phyloP scores from a whole-genome alignment of 1,140 invertebrate species.

The Atta cephalotes region DNA sequence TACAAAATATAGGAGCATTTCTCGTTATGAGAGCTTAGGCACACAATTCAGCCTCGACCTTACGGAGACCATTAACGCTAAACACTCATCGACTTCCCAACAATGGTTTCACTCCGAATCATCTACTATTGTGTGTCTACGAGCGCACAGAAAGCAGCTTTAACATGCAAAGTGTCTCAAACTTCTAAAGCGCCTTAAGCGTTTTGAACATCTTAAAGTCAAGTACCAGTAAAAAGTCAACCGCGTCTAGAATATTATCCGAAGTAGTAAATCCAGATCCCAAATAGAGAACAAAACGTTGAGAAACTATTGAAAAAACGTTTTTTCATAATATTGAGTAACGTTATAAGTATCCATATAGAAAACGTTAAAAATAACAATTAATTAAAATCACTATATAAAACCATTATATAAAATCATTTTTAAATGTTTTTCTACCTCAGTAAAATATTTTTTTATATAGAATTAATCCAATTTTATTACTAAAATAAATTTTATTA shows the following conservation, averaged over 20 bases:
- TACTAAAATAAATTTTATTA: too few species aligned
- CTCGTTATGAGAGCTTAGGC: conserved; percentile 6
- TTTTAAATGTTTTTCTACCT: too few species aligned
- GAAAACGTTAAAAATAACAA: too few species aligned
- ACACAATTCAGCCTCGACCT: conserved; percentile 8
- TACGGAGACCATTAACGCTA: conserved; percentile 38
- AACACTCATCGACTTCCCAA: conserved; percentile 48
- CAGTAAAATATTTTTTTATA: too few species aligned
- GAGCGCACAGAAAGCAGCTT: conserved; percentile 39
- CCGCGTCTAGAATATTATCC: conserved; percentile 33
- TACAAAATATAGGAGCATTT: background rate
- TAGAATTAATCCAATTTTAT: too few species aligned
- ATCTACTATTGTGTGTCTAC: conserved; percentile 32
- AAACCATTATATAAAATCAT: too few species aligned
- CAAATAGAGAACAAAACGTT: too few species aligned
- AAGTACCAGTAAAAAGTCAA: conserved; percentile 33
- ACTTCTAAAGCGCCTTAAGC: conserved; percentile 54
- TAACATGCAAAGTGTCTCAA: conserved; percentile 54
- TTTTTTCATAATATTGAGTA: too few species aligned
- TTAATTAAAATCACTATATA: too few species aligned
- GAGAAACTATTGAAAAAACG: too few species aligned
- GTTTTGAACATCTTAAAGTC: conserved; percentile 41
- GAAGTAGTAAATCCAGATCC: conserved; percentile 21
- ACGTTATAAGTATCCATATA: too few species aligned
- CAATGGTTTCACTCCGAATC: conserved; percentile 43